Percentiles rank a stretch among this genome's conserved stretches.
Evolutionary conservation across 2,113 vertebrate genomes (phyloP).

Genomic region (Odontophorus gujanensis): DNA sequence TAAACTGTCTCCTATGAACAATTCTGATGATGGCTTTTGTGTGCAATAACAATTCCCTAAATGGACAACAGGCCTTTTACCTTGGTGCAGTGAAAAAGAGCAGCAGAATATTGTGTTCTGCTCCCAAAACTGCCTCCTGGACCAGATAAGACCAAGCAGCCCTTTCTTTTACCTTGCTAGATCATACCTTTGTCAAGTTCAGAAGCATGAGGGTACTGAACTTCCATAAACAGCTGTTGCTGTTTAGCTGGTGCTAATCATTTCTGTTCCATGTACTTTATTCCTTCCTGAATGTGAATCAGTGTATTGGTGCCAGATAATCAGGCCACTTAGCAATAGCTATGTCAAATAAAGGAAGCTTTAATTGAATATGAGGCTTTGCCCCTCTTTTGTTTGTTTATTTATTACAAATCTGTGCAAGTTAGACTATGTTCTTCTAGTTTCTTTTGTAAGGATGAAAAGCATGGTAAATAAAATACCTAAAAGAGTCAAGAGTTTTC

Average conservation of each 20-base stretch:
- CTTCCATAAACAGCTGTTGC: neutral
- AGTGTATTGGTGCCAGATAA: neutral
- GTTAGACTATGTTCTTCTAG: neutral
- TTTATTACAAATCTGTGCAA: neutral
- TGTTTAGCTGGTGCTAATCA: neutral
- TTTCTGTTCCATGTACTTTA: neutral
- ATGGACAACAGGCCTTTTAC: neutral
- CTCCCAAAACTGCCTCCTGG: neutral
- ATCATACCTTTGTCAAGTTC: neutral
- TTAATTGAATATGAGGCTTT: neutral
- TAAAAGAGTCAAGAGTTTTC: neutral
- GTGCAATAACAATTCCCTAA: neutral
- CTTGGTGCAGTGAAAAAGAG: neutral
- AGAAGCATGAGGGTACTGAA: neutral
- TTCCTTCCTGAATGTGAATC: neutral
- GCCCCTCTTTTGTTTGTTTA: neutral
- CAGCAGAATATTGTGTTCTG: neutral
- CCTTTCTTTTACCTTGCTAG: neutral
- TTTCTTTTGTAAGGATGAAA: neutral
- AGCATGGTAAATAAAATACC: neutral
- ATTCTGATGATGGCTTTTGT: neutral
- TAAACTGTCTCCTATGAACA: neutral
- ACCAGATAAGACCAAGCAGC: accelerated
- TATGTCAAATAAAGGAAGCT: neutral
- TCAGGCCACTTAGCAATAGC: neutral